phyloP scores from a whole-genome alignment of 37 sponge, comb jelly and placozoan genomes.

The Crambe crambe region DNA sequence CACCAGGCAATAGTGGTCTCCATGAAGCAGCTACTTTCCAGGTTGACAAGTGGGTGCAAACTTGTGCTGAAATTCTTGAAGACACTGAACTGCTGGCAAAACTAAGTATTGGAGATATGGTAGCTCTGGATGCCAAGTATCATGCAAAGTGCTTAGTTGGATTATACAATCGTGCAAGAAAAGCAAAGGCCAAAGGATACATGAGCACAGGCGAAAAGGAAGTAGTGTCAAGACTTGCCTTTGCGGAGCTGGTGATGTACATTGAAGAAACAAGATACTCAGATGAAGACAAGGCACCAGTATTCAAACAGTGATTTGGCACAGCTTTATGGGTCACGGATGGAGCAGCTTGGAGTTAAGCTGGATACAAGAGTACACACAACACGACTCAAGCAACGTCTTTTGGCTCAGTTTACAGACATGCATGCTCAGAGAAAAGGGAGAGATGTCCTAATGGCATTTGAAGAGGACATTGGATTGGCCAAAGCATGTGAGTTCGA shows the following conservation, averaged over 20 bases:
- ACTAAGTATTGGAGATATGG: conserved; percentile 8
- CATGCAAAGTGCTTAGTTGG: conserved; percentile 15
- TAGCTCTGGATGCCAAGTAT: conserved; percentile 28
- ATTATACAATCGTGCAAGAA: neutral
- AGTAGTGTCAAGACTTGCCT: neutral
- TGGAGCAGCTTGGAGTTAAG: neutral
- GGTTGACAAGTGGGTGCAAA: conserved; percentile 7
- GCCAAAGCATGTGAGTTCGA: conserved; percentile 38
- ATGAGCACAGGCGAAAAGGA: neutral
- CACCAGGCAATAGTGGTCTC: neutral
- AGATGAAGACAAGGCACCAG: neutral
- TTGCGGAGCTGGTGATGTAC: conserved; percentile 1
- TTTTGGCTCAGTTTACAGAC: conserved; percentile 3
- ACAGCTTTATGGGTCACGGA: neutral
- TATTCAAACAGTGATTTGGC: neutral
- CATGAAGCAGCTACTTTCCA: conserved; percentile 37
- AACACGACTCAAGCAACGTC: neutral
- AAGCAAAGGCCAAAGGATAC: neutral
- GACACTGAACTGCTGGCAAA: conserved; percentile 21
- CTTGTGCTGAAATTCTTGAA: conserved; percentile 4
- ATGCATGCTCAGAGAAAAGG: neutral
- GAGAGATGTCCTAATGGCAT: conserved; percentile 22
- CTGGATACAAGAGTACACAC: neutral
- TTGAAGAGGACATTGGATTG: conserved; percentile 35
- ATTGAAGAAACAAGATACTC: neutral